These are phyloP conservation scores for Theonella swinhoei DNA, from an alignment of 37 sponge, comb jelly and placozoan species.

Conservation along the genomic window DNA sequence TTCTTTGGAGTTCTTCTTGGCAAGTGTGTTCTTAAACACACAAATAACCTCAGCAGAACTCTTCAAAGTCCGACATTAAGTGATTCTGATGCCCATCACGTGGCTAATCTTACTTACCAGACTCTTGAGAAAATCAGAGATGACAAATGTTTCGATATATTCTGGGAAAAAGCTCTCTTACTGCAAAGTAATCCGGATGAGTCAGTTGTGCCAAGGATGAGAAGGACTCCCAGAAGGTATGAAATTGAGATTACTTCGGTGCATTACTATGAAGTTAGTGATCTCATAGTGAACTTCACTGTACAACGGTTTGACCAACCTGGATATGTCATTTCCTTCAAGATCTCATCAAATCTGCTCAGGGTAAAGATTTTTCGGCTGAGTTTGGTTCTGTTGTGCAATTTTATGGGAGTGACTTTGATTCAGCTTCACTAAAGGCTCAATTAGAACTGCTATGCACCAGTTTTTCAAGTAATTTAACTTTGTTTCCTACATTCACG, in stretches of 20 bases:
- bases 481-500: not conserved
- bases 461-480: not conserved
- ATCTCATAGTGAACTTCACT: constrained; percentile 17
- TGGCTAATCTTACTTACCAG: constrained; percentile 46
- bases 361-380: not conserved
- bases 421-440: not conserved
- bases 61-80: constrained; percentile 48
- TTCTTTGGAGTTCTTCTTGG: constrained; percentile 51
- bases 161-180: constrained; percentile 31
- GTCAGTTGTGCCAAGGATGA: constrained; percentile 46
- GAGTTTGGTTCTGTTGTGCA: constrained; percentile 24
- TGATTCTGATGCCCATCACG: constrained; percentile 41
- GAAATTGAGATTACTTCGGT: constrained; percentile 38
- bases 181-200: constrained; percentile 20
- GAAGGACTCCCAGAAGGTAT: constrained; percentile 36
- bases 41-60: constrained; percentile 49
- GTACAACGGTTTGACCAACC: constrained; percentile 22
- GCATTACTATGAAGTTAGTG: constrained; percentile 44
- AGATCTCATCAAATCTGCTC: constrained; percentile 35
- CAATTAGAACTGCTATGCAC: constrained; percentile 21
- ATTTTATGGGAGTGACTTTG: constrained; percentile 31
- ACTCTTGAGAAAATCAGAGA: constrained; percentile 28
- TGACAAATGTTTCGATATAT: constrained; percentile 39
- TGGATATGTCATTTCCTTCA: constrained; percentile 26
- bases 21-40: constrained; percentile 41